Evolutionary conservation across 1,140 invertebrate genomes (phyloP).

Genomic region (Polypedilum vanderplanki): DNA sequence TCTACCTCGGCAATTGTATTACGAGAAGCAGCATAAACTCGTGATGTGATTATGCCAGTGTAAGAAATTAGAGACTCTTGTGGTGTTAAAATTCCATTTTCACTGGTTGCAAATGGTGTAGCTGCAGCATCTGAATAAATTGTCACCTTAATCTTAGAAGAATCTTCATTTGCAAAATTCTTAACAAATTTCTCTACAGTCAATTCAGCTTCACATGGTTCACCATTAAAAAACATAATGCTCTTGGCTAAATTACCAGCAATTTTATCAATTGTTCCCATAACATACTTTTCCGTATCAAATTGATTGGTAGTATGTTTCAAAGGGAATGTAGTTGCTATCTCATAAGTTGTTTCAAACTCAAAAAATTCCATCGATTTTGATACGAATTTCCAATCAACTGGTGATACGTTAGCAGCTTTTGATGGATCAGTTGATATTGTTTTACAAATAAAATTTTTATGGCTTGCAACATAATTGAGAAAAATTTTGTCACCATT

Average conservation of each 20-base stretch:
- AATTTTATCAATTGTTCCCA: slow-evolving; percentile 32
- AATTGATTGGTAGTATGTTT: slow-evolving; percentile 34
- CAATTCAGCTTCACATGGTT: not conserved
- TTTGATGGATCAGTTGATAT: slow-evolving; percentile 31
- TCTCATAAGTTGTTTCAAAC: slow-evolving; percentile 40
- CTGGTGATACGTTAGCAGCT: slow-evolving; percentile 37
- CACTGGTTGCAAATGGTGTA: not conserved
- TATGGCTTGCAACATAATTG: not conserved
- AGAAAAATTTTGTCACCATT: not conserved
- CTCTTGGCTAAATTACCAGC: not conserved
- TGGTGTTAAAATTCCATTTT: slow-evolving; percentile 31
- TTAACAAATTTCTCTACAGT: slow-evolving; percentile 9
- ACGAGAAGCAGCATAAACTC: slow-evolving; percentile 38
- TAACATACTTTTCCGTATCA: slow-evolving; percentile 42
- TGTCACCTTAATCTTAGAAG: not conserved
- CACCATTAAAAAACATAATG: slow-evolving; percentile 26
- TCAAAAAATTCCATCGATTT: slow-evolving; percentile 40
- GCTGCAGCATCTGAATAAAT: slow-evolving; percentile 26
- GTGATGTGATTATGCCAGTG: slow-evolving; percentile 38
- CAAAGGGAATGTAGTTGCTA: slow-evolving; percentile 41
- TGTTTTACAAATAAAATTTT: slow-evolving; percentile 12
- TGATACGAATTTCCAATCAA: slow-evolving; percentile 40
- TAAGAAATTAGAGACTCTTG: slow-evolving; percentile 38
- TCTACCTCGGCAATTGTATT: slow-evolving; percentile 40
- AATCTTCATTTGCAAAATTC: not conserved